Conservation (phyloP, 2,797 vertebrate species). For the Peromyscus attwateri region DNA sequence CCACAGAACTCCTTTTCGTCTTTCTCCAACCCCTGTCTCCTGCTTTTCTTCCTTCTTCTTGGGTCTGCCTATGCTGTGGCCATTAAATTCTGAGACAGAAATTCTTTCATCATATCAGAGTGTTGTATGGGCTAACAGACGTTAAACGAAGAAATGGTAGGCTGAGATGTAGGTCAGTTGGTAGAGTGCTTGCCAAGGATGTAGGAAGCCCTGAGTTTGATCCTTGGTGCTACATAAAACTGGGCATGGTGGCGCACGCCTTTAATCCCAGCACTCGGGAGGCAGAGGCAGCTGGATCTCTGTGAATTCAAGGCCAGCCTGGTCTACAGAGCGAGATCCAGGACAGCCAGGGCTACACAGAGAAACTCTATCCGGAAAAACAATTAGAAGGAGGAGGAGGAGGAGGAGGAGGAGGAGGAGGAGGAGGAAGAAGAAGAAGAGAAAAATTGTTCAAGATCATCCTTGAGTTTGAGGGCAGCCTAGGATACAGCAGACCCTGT, state of each 20-base stretch:
- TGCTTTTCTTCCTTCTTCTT: background rate
- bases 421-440: background rate
- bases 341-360: background rate
- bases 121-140: background rate
- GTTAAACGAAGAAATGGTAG: background rate
- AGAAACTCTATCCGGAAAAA: background rate
- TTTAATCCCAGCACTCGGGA: background rate
- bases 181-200: background rate
- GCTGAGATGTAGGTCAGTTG: background rate
- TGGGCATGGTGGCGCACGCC: background rate
- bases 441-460: no score
- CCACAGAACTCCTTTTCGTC: background rate
- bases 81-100: background rate
- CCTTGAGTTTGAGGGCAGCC: background rate
- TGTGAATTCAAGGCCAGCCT: background rate
- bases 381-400: no score
- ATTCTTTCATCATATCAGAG: background rate
- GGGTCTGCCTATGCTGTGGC: background rate
- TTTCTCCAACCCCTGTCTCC: background rate
- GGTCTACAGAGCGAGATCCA: background rate
- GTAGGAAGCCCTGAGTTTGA: no score
- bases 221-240: background rate
- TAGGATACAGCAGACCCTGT: background rate
- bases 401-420: no score
- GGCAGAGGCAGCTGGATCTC: background rate